phyloP scores from a whole-genome alignment of 2,797 vertebrate genomes.

The Eutrigla gurnardus region DNA sequence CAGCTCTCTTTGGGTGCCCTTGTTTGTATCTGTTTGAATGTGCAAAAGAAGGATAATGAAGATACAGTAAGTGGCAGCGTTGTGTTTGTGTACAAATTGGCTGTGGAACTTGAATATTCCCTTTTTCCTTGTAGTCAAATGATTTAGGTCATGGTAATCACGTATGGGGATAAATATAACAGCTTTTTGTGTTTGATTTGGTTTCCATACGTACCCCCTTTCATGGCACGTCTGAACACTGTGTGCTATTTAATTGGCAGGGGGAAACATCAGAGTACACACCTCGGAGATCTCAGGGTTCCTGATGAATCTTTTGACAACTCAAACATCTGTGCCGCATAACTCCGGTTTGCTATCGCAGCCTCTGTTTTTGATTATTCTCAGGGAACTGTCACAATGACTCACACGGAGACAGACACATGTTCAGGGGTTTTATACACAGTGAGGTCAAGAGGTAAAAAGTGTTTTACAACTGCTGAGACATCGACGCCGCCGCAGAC shows the following conservation, averaged over 20 bases:
- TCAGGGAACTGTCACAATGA: slow-evolving; percentile 8
- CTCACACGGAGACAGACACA: not conserved
- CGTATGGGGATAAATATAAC: slow-evolving; percentile 4
- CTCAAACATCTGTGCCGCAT: slow-evolving; percentile 16
- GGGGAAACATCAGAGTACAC: slow-evolving; percentile 8
- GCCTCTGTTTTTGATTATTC: not conserved
- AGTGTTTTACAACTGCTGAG: slow-evolving; percentile 11
- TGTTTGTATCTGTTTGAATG: slow-evolving; percentile 21
- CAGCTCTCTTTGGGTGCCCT: slow-evolving; percentile 15
- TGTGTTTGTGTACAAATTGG: not conserved
- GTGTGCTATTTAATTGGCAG: slow-evolving; percentile 22
- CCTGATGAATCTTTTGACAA: slow-evolving; percentile 22
- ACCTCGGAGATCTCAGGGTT: slow-evolving; percentile 2
- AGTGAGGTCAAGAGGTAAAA: slow-evolving; percentile 20
- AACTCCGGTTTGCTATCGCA: not conserved
- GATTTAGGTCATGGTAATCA: not conserved
- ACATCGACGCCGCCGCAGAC: slow-evolving; percentile 16
- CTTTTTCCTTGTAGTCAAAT: not conserved
- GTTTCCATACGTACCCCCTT: not conserved
- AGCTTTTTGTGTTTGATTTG: slow-evolving; percentile 20
- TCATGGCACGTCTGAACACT: slow-evolving; percentile 9
- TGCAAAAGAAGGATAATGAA: slow-evolving; percentile 20
- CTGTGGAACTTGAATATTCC: slow-evolving; percentile 1
- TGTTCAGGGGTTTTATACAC: not conserved
- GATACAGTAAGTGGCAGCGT: slow-evolving; percentile 12